phyloP scores from a whole-genome alignment of 2,888 invertebrate species.

The Cryptocephalus primarius region DNA sequence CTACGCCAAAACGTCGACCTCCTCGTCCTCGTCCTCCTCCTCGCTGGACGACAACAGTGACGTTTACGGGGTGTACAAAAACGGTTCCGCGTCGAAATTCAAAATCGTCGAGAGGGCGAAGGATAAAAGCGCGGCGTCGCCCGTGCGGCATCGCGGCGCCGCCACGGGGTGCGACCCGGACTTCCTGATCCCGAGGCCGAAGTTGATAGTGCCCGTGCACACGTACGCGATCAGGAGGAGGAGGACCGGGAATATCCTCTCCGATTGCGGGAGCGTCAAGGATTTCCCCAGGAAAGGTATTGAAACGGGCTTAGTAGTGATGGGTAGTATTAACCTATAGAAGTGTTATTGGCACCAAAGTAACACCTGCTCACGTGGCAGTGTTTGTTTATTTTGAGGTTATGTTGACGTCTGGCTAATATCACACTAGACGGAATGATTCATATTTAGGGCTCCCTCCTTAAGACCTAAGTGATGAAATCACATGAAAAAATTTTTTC shows the following conservation, averaged over 20 bases:
- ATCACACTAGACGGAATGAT: neutral
- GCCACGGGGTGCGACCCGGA: slow-evolving; percentile 32
- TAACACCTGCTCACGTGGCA: too few species aligned
- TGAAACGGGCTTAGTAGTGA: neutral
- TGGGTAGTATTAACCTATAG: neutral
- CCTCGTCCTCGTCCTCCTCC: slow-evolving; percentile 4
- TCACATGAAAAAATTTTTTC: neutral
- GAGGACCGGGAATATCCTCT: slow-evolving; percentile 57
- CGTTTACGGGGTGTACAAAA: slow-evolving; percentile 26
- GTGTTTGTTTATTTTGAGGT: neutral
- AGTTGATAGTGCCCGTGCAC: slow-evolving; percentile 79
- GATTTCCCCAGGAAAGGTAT: slow-evolving; percentile 1
- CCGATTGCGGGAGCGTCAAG: slow-evolving; percentile 11
- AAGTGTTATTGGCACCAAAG: too few species aligned
- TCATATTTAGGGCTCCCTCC: too few species aligned
- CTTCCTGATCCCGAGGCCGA: slow-evolving; percentile 75
- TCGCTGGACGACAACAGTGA: slow-evolving; percentile 14
- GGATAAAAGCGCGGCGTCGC: neutral
- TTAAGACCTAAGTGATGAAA: neutral
- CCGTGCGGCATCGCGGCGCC: neutral
- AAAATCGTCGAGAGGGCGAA: slow-evolving; percentile 3
- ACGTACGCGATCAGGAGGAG: slow-evolving; percentile 72
- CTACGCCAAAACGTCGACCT: slow-evolving; percentile 5
- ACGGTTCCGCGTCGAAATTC: slow-evolving; percentile 15
- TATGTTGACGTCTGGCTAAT: neutral